A percentile compares a stretch with the other conserved stretches of the same genome.
Evolutionary conservation across 2,113 vertebrate species (phyloP).

Genomic region (Fulmarus glacialis): DNA sequence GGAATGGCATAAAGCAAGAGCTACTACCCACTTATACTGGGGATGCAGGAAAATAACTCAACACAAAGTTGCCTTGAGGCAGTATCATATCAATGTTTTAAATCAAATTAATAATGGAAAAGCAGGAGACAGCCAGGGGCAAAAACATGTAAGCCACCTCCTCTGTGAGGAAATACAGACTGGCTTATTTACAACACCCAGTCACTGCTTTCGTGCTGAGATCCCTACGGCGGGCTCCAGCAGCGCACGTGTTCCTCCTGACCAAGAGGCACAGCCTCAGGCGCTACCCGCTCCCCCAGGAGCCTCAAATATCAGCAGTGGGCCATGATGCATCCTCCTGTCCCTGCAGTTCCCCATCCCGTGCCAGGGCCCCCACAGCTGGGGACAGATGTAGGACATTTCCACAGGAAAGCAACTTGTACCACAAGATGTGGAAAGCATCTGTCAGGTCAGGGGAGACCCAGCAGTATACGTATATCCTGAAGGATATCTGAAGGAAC

Average conservation of each 20-base stretch:
- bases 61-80: not conserved
- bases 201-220: not conserved
- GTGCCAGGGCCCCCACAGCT: not conserved
- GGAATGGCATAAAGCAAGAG: not conserved
- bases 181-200: not conserved
- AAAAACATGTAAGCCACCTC: not conserved
- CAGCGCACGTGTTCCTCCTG: accelerated
- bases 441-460: not conserved
- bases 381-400: too few species aligned
- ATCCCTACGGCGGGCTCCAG: not conserved
- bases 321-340: not conserved
- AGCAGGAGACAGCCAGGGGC: not conserved
- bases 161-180: not conserved
- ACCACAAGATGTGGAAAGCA: not conserved
- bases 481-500: not conserved
- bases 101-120: slow-evolving; percentile 12
- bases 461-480: not conserved
- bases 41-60: not conserved
- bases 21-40: not conserved
- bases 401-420: not conserved
- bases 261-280: not conserved
- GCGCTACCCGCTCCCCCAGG: not conserved
- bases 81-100: not conserved
- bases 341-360: not conserved
- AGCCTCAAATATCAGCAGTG: not conserved